Evolutionary conservation across 2,113 vertebrate species (phyloP).

Genomic region (Trogon melanurus): DNA sequence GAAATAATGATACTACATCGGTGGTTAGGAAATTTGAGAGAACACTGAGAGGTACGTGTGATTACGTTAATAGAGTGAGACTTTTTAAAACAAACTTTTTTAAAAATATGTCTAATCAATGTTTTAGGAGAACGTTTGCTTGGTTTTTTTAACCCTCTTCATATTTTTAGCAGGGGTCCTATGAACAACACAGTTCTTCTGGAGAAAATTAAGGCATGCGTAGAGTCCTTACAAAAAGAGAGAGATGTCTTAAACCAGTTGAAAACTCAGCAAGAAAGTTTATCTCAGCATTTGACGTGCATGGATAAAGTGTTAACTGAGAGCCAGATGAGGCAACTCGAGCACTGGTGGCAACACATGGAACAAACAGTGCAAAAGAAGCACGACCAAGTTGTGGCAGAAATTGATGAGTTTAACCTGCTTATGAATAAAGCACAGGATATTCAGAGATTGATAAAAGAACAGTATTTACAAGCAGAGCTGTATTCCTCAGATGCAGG

Average conservation of each 20-base stretch:
- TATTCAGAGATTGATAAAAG: constrained; percentile 75
- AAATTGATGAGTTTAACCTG: constrained; percentile 60
- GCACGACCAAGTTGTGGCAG: constrained; percentile 67
- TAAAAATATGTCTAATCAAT: background rate
- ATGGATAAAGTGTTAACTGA: constrained; percentile 76
- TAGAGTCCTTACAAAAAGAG: constrained; percentile 77
- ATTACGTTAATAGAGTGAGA: background rate
- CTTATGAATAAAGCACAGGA: constrained; percentile 71
- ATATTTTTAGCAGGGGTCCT: constrained; percentile 72
- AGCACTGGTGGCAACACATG: constrained; percentile 77
- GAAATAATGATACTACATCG: background rate
- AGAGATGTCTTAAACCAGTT: constrained; percentile 75
- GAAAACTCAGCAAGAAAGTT: constrained; percentile 64
- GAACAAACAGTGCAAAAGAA: constrained; percentile 77
- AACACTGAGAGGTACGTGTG: background rate
- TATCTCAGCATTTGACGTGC: constrained; percentile 72
- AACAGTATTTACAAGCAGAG: constrained; percentile 47
- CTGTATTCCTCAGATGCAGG: constrained; percentile 48
- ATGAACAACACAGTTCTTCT: constrained; percentile 76
- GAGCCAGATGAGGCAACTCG: constrained; percentile 76
- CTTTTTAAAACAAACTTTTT: background rate
- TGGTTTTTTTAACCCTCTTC: background rate
- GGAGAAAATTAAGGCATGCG: constrained; percentile 76
- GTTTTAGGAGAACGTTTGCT: background rate
- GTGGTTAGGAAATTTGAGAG: background rate